Evolutionary conservation across 2,113 vertebrate genomes (phyloP).

Genomic region (Condylura cristata): DNA sequence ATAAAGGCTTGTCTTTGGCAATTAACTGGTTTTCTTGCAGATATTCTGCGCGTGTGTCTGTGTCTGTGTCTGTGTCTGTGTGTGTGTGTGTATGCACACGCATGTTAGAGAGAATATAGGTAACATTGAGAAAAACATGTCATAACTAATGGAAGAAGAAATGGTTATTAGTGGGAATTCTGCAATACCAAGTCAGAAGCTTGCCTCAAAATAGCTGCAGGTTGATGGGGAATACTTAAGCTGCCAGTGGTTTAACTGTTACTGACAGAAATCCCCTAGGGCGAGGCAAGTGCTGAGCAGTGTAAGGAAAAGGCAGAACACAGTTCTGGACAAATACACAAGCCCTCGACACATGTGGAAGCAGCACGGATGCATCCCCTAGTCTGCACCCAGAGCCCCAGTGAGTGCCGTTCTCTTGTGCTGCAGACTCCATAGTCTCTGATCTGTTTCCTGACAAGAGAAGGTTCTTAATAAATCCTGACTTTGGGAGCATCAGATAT

Average conservation of each 20-base stretch:
- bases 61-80: no score
- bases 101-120: not conserved
- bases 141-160: constrained; percentile 62
- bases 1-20: not conserved
- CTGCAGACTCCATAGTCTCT: not conserved
- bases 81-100: no score
- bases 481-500: not conserved
- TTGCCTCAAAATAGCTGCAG: constrained; percentile 56
- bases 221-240: constrained; percentile 45
- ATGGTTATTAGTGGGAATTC: constrained; percentile 60
- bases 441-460: not conserved
- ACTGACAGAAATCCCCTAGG: constrained; percentile 55
- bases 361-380: not conserved
- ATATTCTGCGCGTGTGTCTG: not conserved
- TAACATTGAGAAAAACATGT: constrained; percentile 39
- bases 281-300: not conserved
- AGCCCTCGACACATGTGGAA: not conserved
- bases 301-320: not conserved
- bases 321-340: not conserved
- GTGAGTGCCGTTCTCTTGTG: not conserved
- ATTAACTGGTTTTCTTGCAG: constrained; percentile 19
- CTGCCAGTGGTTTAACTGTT: constrained; percentile 56
- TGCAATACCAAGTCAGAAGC: constrained; percentile 51
- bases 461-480: constrained; percentile 9
- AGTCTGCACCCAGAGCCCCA: not conserved